These are phyloP conservation scores for Zingel zingel DNA, from an alignment of 2,113 vertebrate genomes.

Conservation along the genomic window DNA sequence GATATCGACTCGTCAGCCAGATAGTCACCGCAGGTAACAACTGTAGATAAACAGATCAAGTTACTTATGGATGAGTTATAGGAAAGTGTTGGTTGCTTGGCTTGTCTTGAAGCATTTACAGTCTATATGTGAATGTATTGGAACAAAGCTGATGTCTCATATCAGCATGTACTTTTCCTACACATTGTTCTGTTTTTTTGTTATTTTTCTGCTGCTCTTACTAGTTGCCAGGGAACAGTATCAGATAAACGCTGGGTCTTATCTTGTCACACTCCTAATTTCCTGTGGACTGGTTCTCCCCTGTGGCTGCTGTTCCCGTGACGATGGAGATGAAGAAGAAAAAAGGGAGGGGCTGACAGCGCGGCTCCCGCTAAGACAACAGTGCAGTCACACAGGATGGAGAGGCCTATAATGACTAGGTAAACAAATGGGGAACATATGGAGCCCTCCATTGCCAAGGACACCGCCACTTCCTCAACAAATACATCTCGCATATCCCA, in stretches of 20 bases:
- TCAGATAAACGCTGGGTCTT: constrained; percentile 80
- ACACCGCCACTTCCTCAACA: constrained; percentile 45
- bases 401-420: constrained; percentile 73
- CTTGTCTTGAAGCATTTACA: background rate
- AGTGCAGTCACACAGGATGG: constrained; percentile 45
- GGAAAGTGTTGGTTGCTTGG: background rate
- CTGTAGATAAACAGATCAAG: constrained; percentile 21
- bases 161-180: constrained; percentile 48
- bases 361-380: constrained; percentile 52
- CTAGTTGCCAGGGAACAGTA: constrained; percentile 82
- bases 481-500: constrained; percentile 53
- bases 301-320: constrained; percentile 76
- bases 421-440: constrained; percentile 77
- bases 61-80: constrained; percentile 11
- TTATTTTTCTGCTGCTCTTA: constrained; percentile 47
- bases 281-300: constrained; percentile 79
- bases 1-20: constrained; percentile 31
- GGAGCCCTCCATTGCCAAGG: constrained; percentile 63
- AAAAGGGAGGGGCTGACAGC: background rate
- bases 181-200: constrained; percentile 50
- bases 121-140: constrained; percentile 17
- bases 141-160: constrained; percentile 22
- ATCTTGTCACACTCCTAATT: constrained; percentile 85
- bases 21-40: constrained; percentile 1
- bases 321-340: constrained; percentile 63